These are phyloP conservation scores for Mylabris phalerata DNA, from an alignment of 1,140 invertebrate genomes.

Conservation along the genomic window DNA sequence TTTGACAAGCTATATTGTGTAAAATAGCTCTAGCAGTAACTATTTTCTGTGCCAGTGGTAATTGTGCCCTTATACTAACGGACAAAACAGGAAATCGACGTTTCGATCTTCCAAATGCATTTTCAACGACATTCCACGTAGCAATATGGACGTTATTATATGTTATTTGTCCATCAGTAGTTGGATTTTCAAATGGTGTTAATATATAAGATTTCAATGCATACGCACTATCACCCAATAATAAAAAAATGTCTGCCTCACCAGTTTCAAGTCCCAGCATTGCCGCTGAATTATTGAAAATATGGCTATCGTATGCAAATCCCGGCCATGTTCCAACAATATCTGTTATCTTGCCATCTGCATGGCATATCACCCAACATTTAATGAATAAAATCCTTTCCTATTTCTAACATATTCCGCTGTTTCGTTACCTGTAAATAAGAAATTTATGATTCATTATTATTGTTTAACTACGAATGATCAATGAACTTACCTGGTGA, in stretches of 20 bases:
- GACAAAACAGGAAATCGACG: conserved; percentile 37
- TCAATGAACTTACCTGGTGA: conserved; percentile 21
- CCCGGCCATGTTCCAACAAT: conserved; percentile 42
- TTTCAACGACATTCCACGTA: conserved; percentile 41
- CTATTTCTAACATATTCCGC: conserved; percentile 42
- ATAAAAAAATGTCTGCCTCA: background rate
- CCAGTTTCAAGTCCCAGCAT: conserved; percentile 2
- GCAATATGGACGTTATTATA: conserved; percentile 31
- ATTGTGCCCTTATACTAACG: conserved; percentile 29
- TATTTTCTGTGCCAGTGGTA: conserved; percentile 27
- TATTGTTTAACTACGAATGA: background rate
- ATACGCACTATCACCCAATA: conserved; percentile 18
- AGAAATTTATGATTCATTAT: background rate
- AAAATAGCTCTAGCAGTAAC: conserved; percentile 39
- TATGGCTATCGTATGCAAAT: conserved; percentile 35
- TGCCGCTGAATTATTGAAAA: conserved; percentile 23
- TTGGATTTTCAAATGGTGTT: conserved; percentile 5
- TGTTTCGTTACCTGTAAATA: conserved; percentile 31
- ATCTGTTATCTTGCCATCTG: conserved; percentile 35
- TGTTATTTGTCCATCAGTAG: conserved; percentile 11
- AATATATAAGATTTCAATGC: conserved; percentile 9
- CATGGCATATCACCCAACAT: conserved; percentile 39
- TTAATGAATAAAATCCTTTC: conserved; percentile 43
- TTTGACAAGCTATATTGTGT: conserved; percentile 37
- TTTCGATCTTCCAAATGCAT: conserved; percentile 40